These are phyloP conservation scores for Cardinalis cardinalis DNA, from an alignment of 2,113 vertebrate genomes.

Conservation along the genomic window DNA sequence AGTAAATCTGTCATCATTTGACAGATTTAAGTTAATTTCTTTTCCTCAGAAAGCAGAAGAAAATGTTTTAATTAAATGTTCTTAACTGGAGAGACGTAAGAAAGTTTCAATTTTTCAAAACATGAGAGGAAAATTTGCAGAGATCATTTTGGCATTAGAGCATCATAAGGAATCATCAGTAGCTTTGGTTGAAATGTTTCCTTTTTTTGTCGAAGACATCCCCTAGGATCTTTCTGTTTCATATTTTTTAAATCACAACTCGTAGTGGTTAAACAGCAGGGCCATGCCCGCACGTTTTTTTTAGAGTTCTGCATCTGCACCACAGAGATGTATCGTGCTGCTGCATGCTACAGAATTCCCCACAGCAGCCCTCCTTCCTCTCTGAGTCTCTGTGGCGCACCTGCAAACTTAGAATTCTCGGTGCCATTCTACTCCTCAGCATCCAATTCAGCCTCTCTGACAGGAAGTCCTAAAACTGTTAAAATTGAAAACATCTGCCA, in stretches of 20 bases:
- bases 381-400: fast-evolving
- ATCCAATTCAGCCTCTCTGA: not conserved
- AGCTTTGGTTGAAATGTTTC: not conserved
- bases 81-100: not conserved
- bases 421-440: not conserved
- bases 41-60: not conserved
- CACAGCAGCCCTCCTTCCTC: not conserved
- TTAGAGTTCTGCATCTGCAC: not conserved
- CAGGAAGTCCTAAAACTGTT: not conserved
- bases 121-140: not conserved
- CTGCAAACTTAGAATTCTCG: not conserved
- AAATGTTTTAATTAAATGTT: not conserved
- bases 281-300: fast-evolving
- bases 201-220: not conserved
- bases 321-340: fast-evolving
- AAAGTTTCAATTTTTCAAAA: not conserved
- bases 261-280: not conserved
- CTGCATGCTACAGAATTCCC: not conserved
- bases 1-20: not conserved
- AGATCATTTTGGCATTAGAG: not conserved
- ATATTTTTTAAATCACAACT: not conserved
- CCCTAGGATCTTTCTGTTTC: not conserved
- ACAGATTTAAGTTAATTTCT: not conserved
- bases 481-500: not conserved
- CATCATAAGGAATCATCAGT: not conserved